Evolutionary conservation across 2,797 vertebrate species (phyloP), one percentile per base, ranked within the genome.

Genomic region (Hybognathus amarus): DNA sequence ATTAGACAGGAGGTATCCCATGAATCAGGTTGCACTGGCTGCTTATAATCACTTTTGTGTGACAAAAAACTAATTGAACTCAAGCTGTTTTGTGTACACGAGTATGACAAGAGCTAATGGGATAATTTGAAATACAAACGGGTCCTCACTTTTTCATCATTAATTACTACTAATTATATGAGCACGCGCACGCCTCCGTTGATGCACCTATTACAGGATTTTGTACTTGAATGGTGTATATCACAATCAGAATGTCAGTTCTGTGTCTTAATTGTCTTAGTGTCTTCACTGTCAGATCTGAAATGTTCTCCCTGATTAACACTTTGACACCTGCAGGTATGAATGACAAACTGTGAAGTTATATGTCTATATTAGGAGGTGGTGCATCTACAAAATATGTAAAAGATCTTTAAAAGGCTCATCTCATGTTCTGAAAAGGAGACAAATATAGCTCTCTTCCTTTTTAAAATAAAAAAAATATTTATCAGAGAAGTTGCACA

Each of bases 121-220:
- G 97, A 97, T 97, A 97, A 97, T 99, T 99, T 99, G 97, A 98
- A 97, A 97, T 97, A 97, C 97, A 98, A 99, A 99, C 97, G 96
- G 98, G 96, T 97, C 96, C 95, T 96, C 94, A 95, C 96, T 97
- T 96, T 97, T 95, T 96, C 95, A 97, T 98, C 97, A 98, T 99
- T 99, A 98, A 99, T 98, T 98, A 98, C 97, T 93, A 95, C 97
- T 98, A 98, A 99, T 99, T 98, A 97, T 94, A 94, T 93, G 94
- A 98, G 96, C 96, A 96, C 95, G 96, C 95, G 95, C 96, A 94
- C 96, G 94, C 94, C 96, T 94, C 94, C 94, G 94, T 95, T 94
- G 95, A 94, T 90, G 94, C 94, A 90, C 88, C 83, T 90, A 89
- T 85, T 74, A 82, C 33, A 8, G 33, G 36, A 76, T 42, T 87